A percentile compares a stretch with the other conserved stretches of the same genome.
phyloP scores from a whole-genome alignment of 2,888 invertebrate species.

The Zaprionus lineosus region DNA sequence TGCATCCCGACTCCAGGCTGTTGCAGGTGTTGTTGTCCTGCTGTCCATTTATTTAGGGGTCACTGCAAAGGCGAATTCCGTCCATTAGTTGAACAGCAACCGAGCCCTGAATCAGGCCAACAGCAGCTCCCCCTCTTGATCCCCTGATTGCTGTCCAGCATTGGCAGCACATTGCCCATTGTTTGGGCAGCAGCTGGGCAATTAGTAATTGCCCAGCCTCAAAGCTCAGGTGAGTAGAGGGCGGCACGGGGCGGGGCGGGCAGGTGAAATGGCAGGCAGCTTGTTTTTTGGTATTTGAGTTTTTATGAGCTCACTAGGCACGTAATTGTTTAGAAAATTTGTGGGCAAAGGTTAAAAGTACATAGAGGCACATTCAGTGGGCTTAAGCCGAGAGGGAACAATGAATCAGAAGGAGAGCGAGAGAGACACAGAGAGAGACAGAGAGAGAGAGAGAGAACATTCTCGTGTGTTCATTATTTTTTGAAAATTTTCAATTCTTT shows the following conservation, averaged over 20 bases:
- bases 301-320: slow-evolving; percentile 55
- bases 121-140: not conserved
- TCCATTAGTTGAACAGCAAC: slow-evolving; percentile 45
- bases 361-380: not conserved
- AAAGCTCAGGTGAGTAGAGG: too few relatives aligned
- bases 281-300: slow-evolving; percentile 49
- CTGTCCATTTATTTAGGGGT: slow-evolving; percentile 59
- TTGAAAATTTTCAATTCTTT: not conserved
- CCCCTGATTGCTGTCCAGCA: slow-evolving; percentile 1
- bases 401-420: too few relatives aligned
- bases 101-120: slow-evolving; percentile 8
- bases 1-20: slow-evolving; percentile 27
- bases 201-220: slow-evolving; percentile 48
- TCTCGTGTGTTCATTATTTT: too few relatives aligned
- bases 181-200: slow-evolving; percentile 30
- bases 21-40: slow-evolving; percentile 53
- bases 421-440: too few relatives aligned
- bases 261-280: slow-evolving; percentile 1
- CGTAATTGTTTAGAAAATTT: slow-evolving; percentile 61
- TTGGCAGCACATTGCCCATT: slow-evolving; percentile 19
- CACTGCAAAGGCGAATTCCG: slow-evolving; percentile 55
- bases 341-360: slow-evolving; percentile 8
- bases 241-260: not conserved
- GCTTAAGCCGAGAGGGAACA: slow-evolving; percentile 10
- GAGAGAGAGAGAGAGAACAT: too few relatives aligned